Conservation (phyloP, 2,113 vertebrate species). For the Otocyon megalotis region DNA sequence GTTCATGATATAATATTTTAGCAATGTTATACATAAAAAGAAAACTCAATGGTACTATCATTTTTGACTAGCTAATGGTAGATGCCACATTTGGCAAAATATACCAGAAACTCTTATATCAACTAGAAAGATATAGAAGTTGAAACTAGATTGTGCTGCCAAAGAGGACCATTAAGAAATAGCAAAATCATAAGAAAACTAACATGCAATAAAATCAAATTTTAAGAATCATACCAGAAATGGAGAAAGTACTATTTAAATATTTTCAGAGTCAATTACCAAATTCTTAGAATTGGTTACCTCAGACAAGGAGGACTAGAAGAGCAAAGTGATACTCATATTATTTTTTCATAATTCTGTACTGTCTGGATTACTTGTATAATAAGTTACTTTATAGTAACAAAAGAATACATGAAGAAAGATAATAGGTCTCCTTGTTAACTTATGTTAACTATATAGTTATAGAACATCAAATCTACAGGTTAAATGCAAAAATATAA, state of each 20-base stretch:
- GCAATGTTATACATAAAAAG: neutral
- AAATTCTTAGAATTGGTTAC: neutral
- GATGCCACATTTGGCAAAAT: neutral
- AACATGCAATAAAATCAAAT: neutral
- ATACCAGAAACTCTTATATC: neutral
- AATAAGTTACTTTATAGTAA: neutral
- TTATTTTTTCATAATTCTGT: neutral
- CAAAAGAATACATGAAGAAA: neutral
- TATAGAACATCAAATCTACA: neutral
- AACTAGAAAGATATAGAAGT: neutral
- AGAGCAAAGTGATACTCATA: neutral
- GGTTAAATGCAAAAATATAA: conserved; percentile 19
- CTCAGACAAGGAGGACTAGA: neutral
- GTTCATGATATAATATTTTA: neutral
- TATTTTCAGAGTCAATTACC: neutral
- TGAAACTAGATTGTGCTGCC: conserved; percentile 26
- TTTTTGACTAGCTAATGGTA: neutral
- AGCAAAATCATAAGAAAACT: neutral
- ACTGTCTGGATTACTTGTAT: neutral
- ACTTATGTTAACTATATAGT: neutral
- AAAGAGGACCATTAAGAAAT: neutral
- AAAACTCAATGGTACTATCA: neutral
- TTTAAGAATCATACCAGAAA: neutral
- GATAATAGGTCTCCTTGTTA: neutral
- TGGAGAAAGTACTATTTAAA: neutral